phyloP scores from a whole-genome alignment of 1,140 invertebrate species.

The Heliconius congener region DNA sequence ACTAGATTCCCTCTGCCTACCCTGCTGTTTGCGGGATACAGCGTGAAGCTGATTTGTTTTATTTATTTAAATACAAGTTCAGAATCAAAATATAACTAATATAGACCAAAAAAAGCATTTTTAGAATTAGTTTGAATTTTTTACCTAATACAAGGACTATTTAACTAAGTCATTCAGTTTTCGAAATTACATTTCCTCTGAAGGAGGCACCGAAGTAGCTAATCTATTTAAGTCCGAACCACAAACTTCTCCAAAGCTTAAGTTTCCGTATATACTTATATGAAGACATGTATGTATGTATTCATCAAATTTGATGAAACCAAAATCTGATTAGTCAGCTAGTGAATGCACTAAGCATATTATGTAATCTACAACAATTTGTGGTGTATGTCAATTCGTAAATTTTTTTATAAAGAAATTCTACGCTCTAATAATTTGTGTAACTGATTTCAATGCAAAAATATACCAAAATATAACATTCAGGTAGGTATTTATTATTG shows the following conservation, averaged over 20 bases:
- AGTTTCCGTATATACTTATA: not conserved
- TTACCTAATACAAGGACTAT: no score
- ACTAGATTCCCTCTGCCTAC: no score
- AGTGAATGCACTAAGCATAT: not conserved
- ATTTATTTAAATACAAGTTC: not conserved
- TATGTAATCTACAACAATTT: no score
- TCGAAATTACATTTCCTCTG: not conserved
- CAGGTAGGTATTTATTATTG: no score
- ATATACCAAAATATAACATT: no score
- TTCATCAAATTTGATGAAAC: not conserved
- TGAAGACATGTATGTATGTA: not conserved
- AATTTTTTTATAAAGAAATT: no score
- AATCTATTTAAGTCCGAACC: slow-evolving; percentile 8
- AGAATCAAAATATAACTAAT: no score
- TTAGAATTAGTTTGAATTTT: not conserved
- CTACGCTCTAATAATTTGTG: no score
- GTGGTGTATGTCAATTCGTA: no score
- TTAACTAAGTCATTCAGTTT: not conserved
- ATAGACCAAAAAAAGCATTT: not conserved
- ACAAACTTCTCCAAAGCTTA: slow-evolving; percentile 2
- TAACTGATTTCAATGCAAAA: no score
- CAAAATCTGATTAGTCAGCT: not conserved
- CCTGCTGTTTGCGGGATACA: no score
- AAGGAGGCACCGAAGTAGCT: not conserved
- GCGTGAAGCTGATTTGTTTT: no score